Evolutionary conservation across 2,888 invertebrate genomes (phyloP).

Genomic region (Dichetophora obliterata): DNA sequence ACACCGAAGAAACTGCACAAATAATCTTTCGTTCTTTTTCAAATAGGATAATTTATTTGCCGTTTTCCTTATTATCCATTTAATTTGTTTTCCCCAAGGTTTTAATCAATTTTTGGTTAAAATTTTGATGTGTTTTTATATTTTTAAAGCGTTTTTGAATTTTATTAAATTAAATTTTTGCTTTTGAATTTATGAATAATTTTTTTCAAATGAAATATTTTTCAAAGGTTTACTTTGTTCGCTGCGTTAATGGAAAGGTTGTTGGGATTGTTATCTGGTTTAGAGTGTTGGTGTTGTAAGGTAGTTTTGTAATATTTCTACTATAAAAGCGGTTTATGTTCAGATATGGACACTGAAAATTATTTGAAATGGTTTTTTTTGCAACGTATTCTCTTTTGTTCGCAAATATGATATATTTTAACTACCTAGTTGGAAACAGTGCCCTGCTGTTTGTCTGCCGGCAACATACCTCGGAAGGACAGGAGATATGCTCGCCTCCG

Average conservation of each 20-base stretch:
- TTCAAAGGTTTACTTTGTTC: constrained; percentile 36
- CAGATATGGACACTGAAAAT: no score
- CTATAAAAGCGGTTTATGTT: not conserved
- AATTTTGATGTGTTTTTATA: constrained; percentile 51
- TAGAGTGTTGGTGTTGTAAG: constrained; percentile 2
- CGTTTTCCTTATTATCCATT: constrained; percentile 43
- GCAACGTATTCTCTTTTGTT: no score
- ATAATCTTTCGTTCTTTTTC: constrained; percentile 39
- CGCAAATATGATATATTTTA: no score
- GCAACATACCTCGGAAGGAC: no score
- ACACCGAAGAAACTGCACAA: constrained; percentile 49
- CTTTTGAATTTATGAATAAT: constrained; percentile 48
- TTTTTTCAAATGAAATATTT: constrained; percentile 45
- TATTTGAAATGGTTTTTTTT: no score
- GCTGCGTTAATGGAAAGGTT: not conserved
- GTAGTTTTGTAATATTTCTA: not conserved
- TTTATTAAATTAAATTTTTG: constrained; percentile 51
- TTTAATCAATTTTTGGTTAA: constrained; percentile 45
- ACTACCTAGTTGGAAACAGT: no score
- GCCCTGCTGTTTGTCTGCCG: no score
- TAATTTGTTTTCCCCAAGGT: constrained; percentile 40
- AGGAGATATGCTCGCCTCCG: no score
- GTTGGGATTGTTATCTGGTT: not conserved
- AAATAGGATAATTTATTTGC: constrained; percentile 41
- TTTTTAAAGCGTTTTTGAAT: constrained; percentile 53